phyloP scores from a whole-genome alignment of 2,888 invertebrate genomes.

The Notodonta ziczac region DNA sequence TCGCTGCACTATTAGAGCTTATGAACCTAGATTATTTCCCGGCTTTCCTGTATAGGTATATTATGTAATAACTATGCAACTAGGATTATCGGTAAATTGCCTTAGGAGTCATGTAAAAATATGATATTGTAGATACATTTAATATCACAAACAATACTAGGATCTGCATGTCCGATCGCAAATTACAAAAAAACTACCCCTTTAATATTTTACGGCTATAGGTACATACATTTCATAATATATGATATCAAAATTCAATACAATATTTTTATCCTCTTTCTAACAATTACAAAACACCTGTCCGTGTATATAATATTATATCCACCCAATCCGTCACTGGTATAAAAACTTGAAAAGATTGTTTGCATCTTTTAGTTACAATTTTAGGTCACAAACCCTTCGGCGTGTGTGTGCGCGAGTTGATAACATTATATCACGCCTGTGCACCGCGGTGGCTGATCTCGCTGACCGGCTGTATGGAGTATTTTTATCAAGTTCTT shows the following conservation, averaged over 20 bases:
- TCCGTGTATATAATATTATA: conserved; percentile 10
- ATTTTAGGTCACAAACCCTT: conserved; percentile 74
- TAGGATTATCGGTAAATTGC: too few relatives aligned
- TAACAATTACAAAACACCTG: conserved; percentile 7
- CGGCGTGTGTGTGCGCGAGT: conserved; percentile 26
- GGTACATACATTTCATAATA: too few relatives aligned
- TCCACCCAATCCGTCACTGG: conserved; percentile 56
- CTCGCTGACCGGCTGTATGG: neutral
- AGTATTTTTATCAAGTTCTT: conserved; percentile 11
- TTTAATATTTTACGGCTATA: too few relatives aligned
- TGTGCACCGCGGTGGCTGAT: neutral
- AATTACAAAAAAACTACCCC: too few relatives aligned
- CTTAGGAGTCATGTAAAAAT: too few relatives aligned
- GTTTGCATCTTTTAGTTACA: conserved; percentile 81
- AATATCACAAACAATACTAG: too few relatives aligned
- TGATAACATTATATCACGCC: conserved; percentile 32
- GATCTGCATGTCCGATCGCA: too few relatives aligned
- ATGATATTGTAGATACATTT: too few relatives aligned
- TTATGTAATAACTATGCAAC: too few relatives aligned
- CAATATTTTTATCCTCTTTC: too few relatives aligned
- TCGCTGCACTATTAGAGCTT: neutral
- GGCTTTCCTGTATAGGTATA: too few relatives aligned
- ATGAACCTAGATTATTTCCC: neutral
- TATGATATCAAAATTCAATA: too few relatives aligned
- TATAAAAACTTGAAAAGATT: conserved; percentile 78